Evolutionary conservation across 92 coral and sea anemone genomes (phyloP).

Genomic region (Hydrozoanthus gracilis): DNA sequence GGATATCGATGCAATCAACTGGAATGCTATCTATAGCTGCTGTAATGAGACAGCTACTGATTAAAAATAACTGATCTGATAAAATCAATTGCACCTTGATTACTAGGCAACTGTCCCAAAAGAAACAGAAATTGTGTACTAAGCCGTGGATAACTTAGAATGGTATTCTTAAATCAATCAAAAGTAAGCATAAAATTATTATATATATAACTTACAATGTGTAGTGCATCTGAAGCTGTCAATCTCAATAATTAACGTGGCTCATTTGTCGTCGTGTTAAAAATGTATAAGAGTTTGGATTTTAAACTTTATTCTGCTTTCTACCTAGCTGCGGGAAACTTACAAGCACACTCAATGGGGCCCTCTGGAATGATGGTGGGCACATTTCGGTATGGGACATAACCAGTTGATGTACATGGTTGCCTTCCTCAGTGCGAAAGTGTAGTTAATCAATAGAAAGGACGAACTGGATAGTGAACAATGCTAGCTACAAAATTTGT

Average conservation of each 20-base stretch:
- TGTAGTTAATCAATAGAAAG: slow-evolving; percentile 2
- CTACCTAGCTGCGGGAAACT: slow-evolving; percentile 7
- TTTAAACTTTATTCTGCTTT: slow-evolving; percentile 1
- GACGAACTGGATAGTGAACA: slow-evolving; percentile 6
- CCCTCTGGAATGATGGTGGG: slow-evolving; percentile 8
- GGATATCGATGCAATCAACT: slow-evolving; percentile 50
- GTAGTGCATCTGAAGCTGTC: slow-evolving; percentile 6
- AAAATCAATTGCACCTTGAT: slow-evolving; percentile 17
- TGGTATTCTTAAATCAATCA: slow-evolving; percentile 32
- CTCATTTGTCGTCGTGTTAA: slow-evolving; percentile 5
- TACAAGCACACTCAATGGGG: slow-evolving; percentile 6
- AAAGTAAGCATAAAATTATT: slow-evolving; percentile 27
- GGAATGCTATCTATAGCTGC: slow-evolving; percentile 47
- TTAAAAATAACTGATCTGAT: slow-evolving; percentile 32
- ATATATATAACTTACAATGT: slow-evolving; percentile 1
- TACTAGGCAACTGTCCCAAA: slow-evolving; percentile 27
- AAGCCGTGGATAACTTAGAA: slow-evolving; percentile 31
- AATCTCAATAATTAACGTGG: slow-evolving; percentile 3
- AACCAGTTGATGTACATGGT: slow-evolving; percentile 5
- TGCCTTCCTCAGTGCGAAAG: slow-evolving; percentile 7
- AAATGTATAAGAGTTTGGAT: slow-evolving; percentile 2
- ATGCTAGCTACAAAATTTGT: slow-evolving; percentile 3
- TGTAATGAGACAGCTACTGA: slow-evolving; percentile 45
- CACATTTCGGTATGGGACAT: slow-evolving; percentile 6
- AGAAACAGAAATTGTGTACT: slow-evolving; percentile 31